These are phyloP conservation scores for Ornithoptera alexandrae DNA, from an alignment of 2,888 invertebrate species.

Conservation along the genomic window DNA sequence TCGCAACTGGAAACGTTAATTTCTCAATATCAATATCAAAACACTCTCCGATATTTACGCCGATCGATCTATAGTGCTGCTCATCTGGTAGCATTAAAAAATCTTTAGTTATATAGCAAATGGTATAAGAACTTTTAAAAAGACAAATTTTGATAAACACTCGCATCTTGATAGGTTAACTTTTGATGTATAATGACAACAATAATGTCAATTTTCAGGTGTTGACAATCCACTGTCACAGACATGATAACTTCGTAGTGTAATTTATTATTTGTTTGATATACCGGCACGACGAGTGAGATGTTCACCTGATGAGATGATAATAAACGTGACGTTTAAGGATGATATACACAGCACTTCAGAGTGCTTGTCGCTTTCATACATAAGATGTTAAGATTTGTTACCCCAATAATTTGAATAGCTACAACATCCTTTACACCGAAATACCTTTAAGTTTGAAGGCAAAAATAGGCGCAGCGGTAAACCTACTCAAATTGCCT, in stretches of 20 bases:
- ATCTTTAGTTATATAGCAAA: conserved; percentile 57
- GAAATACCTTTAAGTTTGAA: no score
- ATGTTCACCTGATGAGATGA: no score
- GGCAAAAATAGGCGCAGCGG: no score
- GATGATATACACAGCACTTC: no score
- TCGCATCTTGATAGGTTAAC: conserved; percentile 48
- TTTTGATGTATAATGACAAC: neutral
- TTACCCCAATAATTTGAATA: no score
- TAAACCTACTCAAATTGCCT: no score
- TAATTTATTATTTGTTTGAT: no score
- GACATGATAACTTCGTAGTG: neutral
- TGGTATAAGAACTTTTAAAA: conserved; percentile 54
- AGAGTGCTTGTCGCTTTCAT: no score
- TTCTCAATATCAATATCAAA: conserved; percentile 39
- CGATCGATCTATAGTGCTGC: conserved; percentile 49
- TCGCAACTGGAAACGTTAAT: conserved; percentile 36
- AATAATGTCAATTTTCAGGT: neutral
- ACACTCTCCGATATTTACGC: conserved; percentile 48
- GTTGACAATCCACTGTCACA: neutral
- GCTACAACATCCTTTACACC: no score
- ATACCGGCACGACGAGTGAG: no score
- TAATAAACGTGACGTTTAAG: no score
- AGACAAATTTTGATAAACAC: conserved; percentile 56
- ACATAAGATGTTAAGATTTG: no score
- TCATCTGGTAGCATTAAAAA: conserved; percentile 49